Base-by-base conservation (phyloP, 2,113 vertebrate genomes). In the Pimephales promelas region DNA sequence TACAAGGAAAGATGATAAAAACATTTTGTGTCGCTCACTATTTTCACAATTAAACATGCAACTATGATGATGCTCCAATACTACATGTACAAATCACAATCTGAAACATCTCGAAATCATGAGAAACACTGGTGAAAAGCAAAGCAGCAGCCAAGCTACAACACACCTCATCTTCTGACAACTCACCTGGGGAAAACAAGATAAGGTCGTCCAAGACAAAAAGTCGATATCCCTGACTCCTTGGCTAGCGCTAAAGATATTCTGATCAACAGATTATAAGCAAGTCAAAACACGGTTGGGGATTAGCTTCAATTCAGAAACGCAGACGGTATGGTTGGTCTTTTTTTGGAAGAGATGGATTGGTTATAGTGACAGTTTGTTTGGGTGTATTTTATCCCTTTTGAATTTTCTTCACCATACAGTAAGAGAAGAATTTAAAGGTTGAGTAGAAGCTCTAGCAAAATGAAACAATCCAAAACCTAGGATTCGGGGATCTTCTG, bases 241-340 rank as follows among this genome's bases (percentile, higher is more conserved):
- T 96, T 96, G 95, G 96, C 97, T 98, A 98, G 96, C 94, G 93
- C 97, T 98, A 98, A 97, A 97, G 96, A 97, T 95, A 97, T 93
- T 97, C 96, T 98, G 95, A 96, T 95, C 94, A 92, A 96, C 94
- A 98, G 93, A 97, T 96, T 92, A 96, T 95, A 92, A 96, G 93
- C 97, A 91, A 96, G 94, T 97, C 92, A 98, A 88, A 95, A 94
- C 95, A 96, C 91, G 95, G 94, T 91, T 93, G 91, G 90, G 86
- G 83, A 90, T 88, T 87, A 72, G 61, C 86, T 59, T 79, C 89
- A 81, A 88, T 84, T 84, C 88, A 82, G 88, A 62, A 85, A 80
- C 76, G 68, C 80, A 70, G 54, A 75, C 45, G 86, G 84, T 81
- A 87, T 86, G 84, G 86, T 79, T 76, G 76, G 86, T 56, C 79